A percentile compares a stretch with the other conserved stretches of the same genome.
Conservation (phyloP, 2,888 invertebrate species). For the Dinocampus coccinellae region DNA sequence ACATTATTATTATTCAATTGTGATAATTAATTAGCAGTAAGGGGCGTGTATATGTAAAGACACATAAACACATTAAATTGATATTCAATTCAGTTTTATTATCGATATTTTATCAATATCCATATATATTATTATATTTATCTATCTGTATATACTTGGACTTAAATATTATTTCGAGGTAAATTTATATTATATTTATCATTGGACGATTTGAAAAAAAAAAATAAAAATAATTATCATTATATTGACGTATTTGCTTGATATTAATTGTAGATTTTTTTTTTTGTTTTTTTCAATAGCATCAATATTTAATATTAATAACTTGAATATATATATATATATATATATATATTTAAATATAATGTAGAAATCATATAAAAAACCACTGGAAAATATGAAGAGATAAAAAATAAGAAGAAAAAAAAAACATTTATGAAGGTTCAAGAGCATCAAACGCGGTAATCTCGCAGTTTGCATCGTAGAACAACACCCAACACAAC, state of each 20-base stretch:
- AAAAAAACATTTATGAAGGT: not conserved
- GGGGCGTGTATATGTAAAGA: not conserved
- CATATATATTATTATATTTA: not conserved
- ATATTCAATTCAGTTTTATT: not conserved
- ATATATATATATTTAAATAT: too few relatives aligned
- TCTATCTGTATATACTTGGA: not conserved
- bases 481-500: not conserved
- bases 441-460: not conserved
- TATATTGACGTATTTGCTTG: too few relatives aligned
- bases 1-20: not conserved
- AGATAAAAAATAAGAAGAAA: not conserved
- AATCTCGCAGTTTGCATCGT: conserved; percentile 25
- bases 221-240: too few relatives aligned
- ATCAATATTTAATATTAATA: too few relatives aligned
- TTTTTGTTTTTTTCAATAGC: too few relatives aligned
- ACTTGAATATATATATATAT: too few relatives aligned
- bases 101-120: not conserved
- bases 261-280: too few relatives aligned
- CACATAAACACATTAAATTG: not conserved
- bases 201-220: too few relatives aligned
- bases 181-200: not conserved
- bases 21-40: not conserved
- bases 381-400: not conserved
- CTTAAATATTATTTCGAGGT: not conserved
- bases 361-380: not conserved